Percentiles rank a stretch among this genome's conserved stretches.
These are phyloP conservation scores for Hipposideros armiger DNA, from an alignment of 2,113 vertebrate genomes.

Conservation along the genomic window DNA sequence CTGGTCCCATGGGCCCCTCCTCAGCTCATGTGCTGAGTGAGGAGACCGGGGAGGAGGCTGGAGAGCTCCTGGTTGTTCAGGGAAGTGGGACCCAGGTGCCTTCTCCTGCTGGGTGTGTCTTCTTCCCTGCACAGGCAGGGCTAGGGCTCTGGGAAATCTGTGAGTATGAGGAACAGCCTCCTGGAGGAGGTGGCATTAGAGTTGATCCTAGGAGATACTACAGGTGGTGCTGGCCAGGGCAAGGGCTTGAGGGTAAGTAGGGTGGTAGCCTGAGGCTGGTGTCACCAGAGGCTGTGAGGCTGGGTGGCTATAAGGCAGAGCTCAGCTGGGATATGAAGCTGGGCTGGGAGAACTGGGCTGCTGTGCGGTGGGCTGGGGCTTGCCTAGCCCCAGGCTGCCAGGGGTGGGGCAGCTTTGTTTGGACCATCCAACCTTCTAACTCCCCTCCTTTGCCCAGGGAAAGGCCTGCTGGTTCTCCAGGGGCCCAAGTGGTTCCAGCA, in stretches of 20 bases:
- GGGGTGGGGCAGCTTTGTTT: background rate
- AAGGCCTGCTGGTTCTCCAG: conserved; percentile 89
- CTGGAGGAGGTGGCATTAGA: background rate
- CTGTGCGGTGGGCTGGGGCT: too few relatives aligned
- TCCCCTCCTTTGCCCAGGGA: conserved; percentile 85
- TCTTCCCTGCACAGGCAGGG: background rate
- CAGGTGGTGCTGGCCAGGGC: background rate
- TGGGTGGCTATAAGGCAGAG: background rate
- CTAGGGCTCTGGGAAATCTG: background rate
- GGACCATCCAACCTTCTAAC: background rate
- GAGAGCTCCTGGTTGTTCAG: background rate
- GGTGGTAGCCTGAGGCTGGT: background rate
- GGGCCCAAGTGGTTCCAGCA: conserved; percentile 94
- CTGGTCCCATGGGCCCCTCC: background rate
- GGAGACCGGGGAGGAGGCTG: background rate
- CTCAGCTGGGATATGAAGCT: background rate
- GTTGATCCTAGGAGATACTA: background rate
- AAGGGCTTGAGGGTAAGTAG: background rate
- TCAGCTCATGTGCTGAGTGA: background rate
- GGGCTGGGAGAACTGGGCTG: background rate
- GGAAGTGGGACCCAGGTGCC: background rate
- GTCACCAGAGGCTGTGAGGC: background rate
- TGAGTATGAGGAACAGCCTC: background rate
- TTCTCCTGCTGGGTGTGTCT: background rate
- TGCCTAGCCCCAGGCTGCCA: background rate